Evolutionary conservation across 2,888 invertebrate species (phyloP).

Genomic region (Drosophila planitibia): DNA sequence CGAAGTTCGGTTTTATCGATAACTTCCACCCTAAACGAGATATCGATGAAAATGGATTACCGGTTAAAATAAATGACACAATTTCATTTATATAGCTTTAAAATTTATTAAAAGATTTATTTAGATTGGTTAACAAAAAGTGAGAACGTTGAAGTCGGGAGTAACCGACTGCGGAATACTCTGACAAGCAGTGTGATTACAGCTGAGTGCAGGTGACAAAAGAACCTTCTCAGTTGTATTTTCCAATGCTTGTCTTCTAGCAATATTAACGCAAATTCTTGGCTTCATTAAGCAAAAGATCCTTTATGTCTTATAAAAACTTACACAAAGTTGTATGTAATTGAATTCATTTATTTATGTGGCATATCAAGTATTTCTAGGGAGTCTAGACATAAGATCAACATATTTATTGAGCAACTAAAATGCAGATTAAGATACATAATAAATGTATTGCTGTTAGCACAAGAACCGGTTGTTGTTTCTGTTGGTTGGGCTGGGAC

Average conservation of each 20-base stretch:
- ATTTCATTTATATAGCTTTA: background rate
- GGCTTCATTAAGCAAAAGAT: background rate
- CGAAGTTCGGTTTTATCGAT: background rate
- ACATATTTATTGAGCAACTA: background rate
- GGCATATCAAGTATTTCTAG: background rate
- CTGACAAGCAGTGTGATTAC: background rate
- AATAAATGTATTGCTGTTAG: background rate
- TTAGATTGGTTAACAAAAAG: background rate
- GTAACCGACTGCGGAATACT: background rate
- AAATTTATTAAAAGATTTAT: background rate
- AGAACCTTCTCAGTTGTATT: too few relatives aligned
- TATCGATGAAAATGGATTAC: background rate
- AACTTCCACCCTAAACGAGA: background rate
- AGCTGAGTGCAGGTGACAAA: too few relatives aligned
- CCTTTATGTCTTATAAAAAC: background rate
- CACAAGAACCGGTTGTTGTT: constrained; percentile 38
- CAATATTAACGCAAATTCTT: background rate
- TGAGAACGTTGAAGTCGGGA: background rate
- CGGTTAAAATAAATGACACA: background rate
- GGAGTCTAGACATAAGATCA: background rate
- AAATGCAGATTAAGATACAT: constrained; percentile 8
- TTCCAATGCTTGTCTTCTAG: background rate
- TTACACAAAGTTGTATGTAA: background rate
- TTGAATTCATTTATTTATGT: background rate
- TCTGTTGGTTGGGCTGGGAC: constrained; percentile 1